phyloP scores from a whole-genome alignment of 2,797 vertebrate genomes.

The Urocyon cinereoargenteus region DNA sequence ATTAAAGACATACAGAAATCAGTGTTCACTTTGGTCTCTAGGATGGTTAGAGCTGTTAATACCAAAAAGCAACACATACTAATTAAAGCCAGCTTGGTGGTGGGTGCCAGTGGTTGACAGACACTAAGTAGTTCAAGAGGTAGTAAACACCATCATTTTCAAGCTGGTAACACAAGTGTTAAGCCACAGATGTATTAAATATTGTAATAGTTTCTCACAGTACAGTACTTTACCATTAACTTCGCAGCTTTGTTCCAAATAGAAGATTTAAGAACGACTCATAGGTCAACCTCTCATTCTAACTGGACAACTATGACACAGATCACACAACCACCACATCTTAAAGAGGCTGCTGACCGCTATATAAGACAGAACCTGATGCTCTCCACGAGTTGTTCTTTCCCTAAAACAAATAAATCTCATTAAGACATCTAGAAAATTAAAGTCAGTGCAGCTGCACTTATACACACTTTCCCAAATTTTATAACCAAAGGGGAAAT shows the following conservation, averaged over 20 bases:
- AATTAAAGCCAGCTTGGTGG: conserved; percentile 87
- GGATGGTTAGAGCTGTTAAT: conserved; percentile 87
- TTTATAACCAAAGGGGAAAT: conserved; percentile 88
- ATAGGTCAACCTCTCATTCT: conserved; percentile 82
- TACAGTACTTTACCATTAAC: conserved; percentile 79
- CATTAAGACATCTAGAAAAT: conserved; percentile 89
- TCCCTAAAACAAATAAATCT: conserved; percentile 87
- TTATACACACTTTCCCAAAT: conserved; percentile 87
- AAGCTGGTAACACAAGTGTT: conserved; percentile 82
- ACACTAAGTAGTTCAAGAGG: conserved; percentile 87
- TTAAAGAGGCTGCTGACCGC: conserved; percentile 85
- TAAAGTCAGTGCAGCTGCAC: conserved; percentile 88
- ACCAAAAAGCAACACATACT: conserved; percentile 85
- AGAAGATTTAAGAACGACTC: conserved; percentile 64
- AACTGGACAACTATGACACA: conserved; percentile 81
- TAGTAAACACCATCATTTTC: conserved; percentile 86
- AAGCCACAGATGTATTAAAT: conserved; percentile 82
- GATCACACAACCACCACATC: conserved; percentile 83
- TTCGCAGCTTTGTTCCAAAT: conserved; percentile 74
- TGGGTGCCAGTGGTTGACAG: conserved; percentile 83
- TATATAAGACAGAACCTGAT: conserved; percentile 82
- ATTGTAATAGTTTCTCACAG: conserved; percentile 74
- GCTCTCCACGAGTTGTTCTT: conserved; percentile 85
- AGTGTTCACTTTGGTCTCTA: conserved; percentile 91
- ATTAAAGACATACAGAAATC: conserved; percentile 89